A percentile compares a stretch with the other conserved stretches of the same genome.
These are phyloP conservation scores for Austrolebias charrua DNA, from an alignment of 2,797 vertebrate genomes.

Conservation along the genomic window DNA sequence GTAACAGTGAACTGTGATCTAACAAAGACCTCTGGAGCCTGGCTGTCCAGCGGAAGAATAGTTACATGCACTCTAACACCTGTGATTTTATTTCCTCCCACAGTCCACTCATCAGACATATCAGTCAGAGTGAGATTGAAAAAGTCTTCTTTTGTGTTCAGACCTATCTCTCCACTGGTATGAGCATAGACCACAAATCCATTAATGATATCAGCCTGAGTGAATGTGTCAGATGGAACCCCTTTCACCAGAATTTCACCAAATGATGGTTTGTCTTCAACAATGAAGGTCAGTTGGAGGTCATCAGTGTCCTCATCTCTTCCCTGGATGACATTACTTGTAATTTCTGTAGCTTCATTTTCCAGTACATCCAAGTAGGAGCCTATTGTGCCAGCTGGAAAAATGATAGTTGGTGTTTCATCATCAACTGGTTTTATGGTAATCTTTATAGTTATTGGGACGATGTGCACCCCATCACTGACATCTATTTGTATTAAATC, in stretches of 20 bases:
- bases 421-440: constrained; percentile 86
- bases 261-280: constrained; percentile 84
- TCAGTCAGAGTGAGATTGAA: constrained; percentile 94
- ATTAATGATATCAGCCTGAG: constrained; percentile 91
- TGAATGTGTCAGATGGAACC: constrained; percentile 83
- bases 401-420: constrained; percentile 79
- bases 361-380: constrained; percentile 92
- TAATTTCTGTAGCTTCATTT: constrained; percentile 90
- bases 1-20: constrained; percentile 82
- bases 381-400: constrained; percentile 89
- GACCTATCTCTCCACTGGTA: constrained; percentile 89
- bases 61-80: constrained; percentile 92
- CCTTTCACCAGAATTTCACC: constrained; percentile 90
- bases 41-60: constrained; percentile 92
- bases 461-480: constrained; percentile 89
- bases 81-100: constrained; percentile 86
- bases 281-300: constrained; percentile 90
- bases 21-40: constrained; percentile 87
- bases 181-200: constrained; percentile 90
- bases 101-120: constrained; percentile 90
- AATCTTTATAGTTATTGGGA: constrained; percentile 89
- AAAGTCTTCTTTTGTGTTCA: constrained; percentile 85
- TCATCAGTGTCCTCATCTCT: constrained; percentile 87
- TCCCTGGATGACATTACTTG: constrained; percentile 89
- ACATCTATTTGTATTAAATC: constrained; percentile 90